Base-by-base conservation (phyloP, 2,888 invertebrate species). In the Dasysyrphus albostriatus region DNA sequence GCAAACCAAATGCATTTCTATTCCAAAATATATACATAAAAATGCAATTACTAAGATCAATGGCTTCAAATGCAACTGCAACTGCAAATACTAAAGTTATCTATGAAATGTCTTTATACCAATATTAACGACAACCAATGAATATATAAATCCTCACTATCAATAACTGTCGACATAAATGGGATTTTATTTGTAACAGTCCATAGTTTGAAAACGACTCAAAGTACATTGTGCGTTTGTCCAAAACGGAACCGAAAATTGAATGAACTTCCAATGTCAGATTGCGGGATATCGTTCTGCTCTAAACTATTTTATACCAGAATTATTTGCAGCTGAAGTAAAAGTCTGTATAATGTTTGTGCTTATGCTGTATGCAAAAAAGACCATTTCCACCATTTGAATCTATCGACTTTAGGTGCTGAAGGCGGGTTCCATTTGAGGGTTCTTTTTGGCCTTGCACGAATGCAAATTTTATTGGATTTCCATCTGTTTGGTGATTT, bases 401-500 rank as follows among this genome's bases (percentile, higher is more conserved):
- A 19, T 19, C n/a, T 39, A 39, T 59, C 12, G 37, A 39, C 19
- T 59, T 61, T 19, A 12, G 9, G 16, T 9, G 29, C 42, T 63
- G 5, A 37, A 29, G 73, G 44, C 39, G 32, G 37, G 58, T 67
- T 58, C 24, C 14, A 44, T 5, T 16, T 47, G 44, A 12, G 49
- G 29, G 58, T 51, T 42, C 29, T 24, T 54, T 58, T 67, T 81
- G 58, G 63, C 65, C 72, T 82, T 75, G 56, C 49, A 24, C 16
- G 69, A 37, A 72, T 82, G 82, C 65, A 51, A 82, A 82, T 82
- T 76, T 77, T 58, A 72, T 72, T 44, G 39, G 63, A 72, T 34
- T 58, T 58, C 42, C 77, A 72, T 77, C 72, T 75, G 76, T 76
- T 70, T 70, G 56, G 19, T 19, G 8, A 47, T 51, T 70, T 69